Evolutionary conservation across 2,113 vertebrate genomes (phyloP).

Genomic region (Macroglossus sobrinus): DNA sequence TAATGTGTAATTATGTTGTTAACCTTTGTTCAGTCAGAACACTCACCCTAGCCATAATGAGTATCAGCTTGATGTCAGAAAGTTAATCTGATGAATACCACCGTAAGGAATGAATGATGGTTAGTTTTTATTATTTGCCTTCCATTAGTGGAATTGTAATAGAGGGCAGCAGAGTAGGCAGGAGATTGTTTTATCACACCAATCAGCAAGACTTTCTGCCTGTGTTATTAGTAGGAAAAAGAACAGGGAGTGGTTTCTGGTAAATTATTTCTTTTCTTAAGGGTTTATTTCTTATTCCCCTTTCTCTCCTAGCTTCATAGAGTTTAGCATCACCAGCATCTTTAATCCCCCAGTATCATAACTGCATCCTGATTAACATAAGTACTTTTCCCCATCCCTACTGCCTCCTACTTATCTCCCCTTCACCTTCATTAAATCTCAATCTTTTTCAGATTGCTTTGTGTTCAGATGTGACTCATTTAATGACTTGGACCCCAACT

Average conservation of each 20-base stretch:
- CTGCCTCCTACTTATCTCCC: background rate
- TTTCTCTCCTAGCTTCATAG: background rate
- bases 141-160: background rate
- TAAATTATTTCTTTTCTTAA: background rate
- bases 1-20: background rate
- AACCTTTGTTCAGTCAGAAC: constrained; percentile 8
- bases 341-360: background rate
- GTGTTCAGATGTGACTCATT: background rate
- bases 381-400: background rate
- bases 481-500: background rate
- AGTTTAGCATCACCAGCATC: background rate
- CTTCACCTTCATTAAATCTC: background rate
- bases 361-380: background rate
- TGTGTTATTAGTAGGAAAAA: background rate
- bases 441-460: constrained; percentile 7
- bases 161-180: background rate
- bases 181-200: background rate
- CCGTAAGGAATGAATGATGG: background rate
- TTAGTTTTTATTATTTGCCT: constrained; percentile 33
- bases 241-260: background rate
- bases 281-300: background rate
- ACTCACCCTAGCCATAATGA: background rate
- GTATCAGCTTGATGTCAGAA: background rate
- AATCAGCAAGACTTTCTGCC: background rate
- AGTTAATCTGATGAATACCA: background rate